A percentile compares a stretch with the other conserved stretches of the same genome.
phyloP scores from a whole-genome alignment of 1,140 invertebrate species.

The Ephestia elutella region DNA sequence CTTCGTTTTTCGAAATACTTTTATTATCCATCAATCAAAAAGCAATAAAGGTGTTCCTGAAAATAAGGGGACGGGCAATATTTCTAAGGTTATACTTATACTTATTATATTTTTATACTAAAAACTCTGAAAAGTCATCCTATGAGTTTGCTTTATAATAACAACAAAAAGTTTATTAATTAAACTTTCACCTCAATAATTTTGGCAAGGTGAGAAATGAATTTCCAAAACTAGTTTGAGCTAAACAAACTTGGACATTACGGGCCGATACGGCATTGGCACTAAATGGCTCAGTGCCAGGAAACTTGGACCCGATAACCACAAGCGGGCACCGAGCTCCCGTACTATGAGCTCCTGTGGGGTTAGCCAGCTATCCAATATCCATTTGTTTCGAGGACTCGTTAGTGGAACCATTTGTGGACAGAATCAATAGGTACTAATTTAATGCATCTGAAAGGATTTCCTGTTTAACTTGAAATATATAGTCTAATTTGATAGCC shows the following conservation, averaged over 20 bases:
- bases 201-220: not conserved
- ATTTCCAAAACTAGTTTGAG: not conserved
- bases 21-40: too few species aligned
- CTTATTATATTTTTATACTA: too few species aligned
- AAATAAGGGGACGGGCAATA: too few species aligned
- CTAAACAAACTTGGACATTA: not conserved
- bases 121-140: too few species aligned
- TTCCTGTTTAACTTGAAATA: too few species aligned
- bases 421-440: too few species aligned
- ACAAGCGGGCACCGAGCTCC: too few species aligned
- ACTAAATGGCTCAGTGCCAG: not conserved
- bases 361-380: not conserved
- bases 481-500: too few species aligned
- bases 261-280: not conserved
- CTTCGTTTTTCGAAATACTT: too few species aligned
- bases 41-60: too few species aligned
- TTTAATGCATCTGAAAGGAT: too few species aligned
- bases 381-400: not conserved
- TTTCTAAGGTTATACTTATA: too few species aligned
- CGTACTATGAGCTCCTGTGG: not conserved
- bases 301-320: not conserved
- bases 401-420: not conserved
- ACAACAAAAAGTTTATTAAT: not conserved
- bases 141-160: not conserved
- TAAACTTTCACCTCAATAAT: not conserved